A percentile compares a stretch with the other conserved stretches of the same genome.
phyloP scores from a whole-genome alignment of 2,888 invertebrate genomes.

The Erebia palarica region DNA sequence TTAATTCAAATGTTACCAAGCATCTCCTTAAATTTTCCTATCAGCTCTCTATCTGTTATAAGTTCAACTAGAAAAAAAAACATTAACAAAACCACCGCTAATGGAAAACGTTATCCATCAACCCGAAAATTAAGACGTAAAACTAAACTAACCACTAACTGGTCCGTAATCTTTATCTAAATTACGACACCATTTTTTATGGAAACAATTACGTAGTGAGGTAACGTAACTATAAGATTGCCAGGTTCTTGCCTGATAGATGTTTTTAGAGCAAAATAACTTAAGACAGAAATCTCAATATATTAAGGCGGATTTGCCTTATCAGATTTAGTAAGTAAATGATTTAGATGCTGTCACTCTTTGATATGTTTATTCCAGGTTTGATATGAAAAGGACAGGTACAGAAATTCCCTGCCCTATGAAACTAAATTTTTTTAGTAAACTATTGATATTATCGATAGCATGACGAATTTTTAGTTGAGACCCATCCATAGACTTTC shows the following conservation, averaged over 20 bases:
- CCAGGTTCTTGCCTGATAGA: slow-evolving; percentile 26
- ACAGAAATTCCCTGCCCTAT: too few species aligned
- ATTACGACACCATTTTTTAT: slow-evolving; percentile 60
- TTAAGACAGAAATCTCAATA: too few species aligned
- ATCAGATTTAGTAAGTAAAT: too few species aligned
- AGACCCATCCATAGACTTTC: too few species aligned
- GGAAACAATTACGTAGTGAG: slow-evolving; percentile 55
- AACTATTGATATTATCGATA: too few species aligned
- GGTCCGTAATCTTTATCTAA: slow-evolving; percentile 58
- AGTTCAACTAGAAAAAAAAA: slow-evolving; percentile 56
- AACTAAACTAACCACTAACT: slow-evolving; percentile 45
- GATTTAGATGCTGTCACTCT: too few species aligned
- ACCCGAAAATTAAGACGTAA: slow-evolving; percentile 65
- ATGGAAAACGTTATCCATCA: slow-evolving; percentile 73
- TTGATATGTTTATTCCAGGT: too few species aligned
- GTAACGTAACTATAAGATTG: slow-evolving; percentile 34
- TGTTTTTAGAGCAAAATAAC: too few species aligned
- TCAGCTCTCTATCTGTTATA: slow-evolving; percentile 41
- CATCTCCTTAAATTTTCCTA: neutral
- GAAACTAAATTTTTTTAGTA: too few species aligned
- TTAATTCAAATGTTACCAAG: neutral
- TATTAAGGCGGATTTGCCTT: too few species aligned
- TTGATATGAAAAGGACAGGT: too few species aligned
- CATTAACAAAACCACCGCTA: slow-evolving; percentile 71
- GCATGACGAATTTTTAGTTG: too few species aligned